Evolutionary conservation across 2,797 vertebrate species (phyloP).

Genomic region (Ficedula albicollis): DNA sequence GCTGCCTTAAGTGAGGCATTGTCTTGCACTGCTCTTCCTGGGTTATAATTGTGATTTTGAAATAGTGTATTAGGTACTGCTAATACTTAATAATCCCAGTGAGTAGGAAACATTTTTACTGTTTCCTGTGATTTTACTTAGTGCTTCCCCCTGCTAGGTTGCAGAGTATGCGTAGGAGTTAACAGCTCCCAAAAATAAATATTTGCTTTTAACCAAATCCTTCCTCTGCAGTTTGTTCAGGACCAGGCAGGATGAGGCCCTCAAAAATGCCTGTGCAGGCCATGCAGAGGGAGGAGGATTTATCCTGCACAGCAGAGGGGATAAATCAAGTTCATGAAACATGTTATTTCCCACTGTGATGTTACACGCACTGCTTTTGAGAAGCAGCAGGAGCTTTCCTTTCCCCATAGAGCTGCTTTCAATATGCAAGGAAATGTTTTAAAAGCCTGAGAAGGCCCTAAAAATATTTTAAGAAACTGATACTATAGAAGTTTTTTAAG

Average conservation of each 20-base stretch:
- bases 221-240: not conserved
- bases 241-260: not conserved
- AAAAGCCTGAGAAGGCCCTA: not conserved
- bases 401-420: conserved; percentile 2
- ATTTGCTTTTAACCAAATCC: conserved; percentile 19
- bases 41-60: not conserved
- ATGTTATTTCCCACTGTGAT: conserved; percentile 62
- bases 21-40: not conserved
- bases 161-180: not conserved
- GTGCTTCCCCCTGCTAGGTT: not conserved
- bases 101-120: not conserved
- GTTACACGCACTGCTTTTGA: conserved; percentile 42
- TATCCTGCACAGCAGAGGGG: not conserved
- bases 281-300: not conserved
- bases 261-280: not conserved
- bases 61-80: not conserved
- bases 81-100: not conserved
- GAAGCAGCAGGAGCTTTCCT: conserved; percentile 55
- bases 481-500: not conserved
- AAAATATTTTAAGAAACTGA: not conserved
- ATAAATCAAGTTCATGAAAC: conserved; percentile 64
- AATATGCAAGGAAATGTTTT: conserved; percentile 33
- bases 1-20: not conserved
- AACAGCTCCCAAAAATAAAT: not conserved
- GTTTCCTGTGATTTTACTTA: not conserved